Evolutionary conservation across 1,140 invertebrate species (phyloP), one percentile per base, ranked within the genome.

Genomic region (Drosophila arawakana): DNA sequence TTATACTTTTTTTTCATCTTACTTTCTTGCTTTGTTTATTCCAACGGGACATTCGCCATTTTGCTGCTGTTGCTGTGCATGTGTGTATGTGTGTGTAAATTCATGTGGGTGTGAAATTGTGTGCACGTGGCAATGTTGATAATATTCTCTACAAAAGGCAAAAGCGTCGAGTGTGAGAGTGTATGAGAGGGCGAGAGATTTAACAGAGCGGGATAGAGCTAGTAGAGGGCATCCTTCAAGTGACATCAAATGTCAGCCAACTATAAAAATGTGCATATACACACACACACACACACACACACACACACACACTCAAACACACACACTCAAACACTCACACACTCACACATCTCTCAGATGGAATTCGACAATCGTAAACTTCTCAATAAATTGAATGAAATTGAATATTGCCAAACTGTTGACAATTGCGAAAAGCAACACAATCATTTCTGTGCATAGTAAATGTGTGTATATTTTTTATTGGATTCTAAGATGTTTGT

Each of bases 191-290:
- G 25, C 7, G 66, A 1, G 15, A 9, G 18, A 21, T 30, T 13
- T 6, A 15, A 18, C 2, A 9, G 13, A 3, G 44, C 4, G 35
- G 3, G 25, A 46, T 9, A 46, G 18, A 39, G 34, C 21, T 11
- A 30, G 54, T 35, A 15, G 15, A 39, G 39, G 34, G 46, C 62
- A 73, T 62, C 68, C 73, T 80, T 88, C 80, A 82, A 86, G 66
- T 73, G 69, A 44, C 80, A 86, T 77, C 79, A 86, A 77, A 88
- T 86, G 73, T 82, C 83, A 80, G 69, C 66, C 72, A 77, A 79
- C 80, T 80, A 88, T 82, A 82, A 86, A 84, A 86, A 73, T 80
- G 30, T 71, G 54, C 62, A 80, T 73, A 76, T 60, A 41, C 10
- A 43, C 5, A 30, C 25, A 30, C 18, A 2, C 25, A 1, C 25